Conservation (phyloP, 2,888 invertebrate species). For the Coleophora flavipennella region DNA sequence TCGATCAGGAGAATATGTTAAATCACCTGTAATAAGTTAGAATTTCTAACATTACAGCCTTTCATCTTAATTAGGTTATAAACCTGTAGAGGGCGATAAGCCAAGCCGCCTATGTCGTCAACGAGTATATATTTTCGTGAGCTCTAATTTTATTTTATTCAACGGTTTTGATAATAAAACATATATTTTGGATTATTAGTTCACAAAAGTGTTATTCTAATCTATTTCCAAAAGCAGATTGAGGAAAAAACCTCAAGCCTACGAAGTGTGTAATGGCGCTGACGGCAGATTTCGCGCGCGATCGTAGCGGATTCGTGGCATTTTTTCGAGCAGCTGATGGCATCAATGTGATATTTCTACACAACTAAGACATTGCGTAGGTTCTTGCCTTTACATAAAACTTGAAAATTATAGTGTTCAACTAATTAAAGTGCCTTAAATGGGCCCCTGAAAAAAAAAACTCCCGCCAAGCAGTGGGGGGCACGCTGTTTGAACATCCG, state of each 20-base stretch:
- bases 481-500: constrained; percentile 53
- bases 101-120: constrained; percentile 54
- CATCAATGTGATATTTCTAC: constrained; percentile 33
- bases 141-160: constrained; percentile 25
- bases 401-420: constrained; percentile 22
- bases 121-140: constrained; percentile 30
- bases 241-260: constrained; percentile 62
- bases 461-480: constrained; percentile 70
- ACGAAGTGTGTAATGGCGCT: constrained; percentile 74
- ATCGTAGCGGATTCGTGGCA: constrained; percentile 72
- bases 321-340: constrained; percentile 63
- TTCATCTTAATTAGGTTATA: constrained; percentile 59
- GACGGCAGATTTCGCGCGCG: constrained; percentile 72
- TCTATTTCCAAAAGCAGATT: constrained; percentile 66
- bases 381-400: constrained; percentile 35
- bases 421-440: constrained; percentile 27
- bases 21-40: constrained; percentile 17
- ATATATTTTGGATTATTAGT: constrained; percentile 32
- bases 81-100: constrained; percentile 63
- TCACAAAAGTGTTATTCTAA: constrained; percentile 55
- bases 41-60: constrained; percentile 22
- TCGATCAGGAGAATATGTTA: constrained; percentile 23
- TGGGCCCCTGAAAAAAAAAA: constrained; percentile 41
- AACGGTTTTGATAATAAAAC: constrained; percentile 27
- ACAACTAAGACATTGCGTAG: constrained; percentile 27